These are phyloP conservation scores for Pomatorhinus ruficollis DNA, from an alignment of 2,113 vertebrate genomes.

Conservation along the genomic window DNA sequence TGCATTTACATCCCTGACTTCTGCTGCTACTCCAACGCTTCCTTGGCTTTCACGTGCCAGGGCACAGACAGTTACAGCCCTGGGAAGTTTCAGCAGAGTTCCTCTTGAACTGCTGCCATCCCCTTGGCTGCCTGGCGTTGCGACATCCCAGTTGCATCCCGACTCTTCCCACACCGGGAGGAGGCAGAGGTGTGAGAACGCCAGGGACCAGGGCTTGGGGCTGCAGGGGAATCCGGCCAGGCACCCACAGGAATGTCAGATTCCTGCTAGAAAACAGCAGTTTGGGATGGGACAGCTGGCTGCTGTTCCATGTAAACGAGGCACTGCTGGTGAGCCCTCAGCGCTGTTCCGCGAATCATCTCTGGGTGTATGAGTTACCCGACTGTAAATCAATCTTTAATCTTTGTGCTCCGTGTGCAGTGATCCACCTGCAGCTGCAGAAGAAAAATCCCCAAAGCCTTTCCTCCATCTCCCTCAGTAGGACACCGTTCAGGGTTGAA, in stretches of 20 bases:
- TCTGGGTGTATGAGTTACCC: background rate
- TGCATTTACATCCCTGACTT: background rate
- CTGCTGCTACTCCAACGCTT: background rate
- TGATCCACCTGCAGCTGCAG: background rate
- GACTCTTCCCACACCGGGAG: background rate
- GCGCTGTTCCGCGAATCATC: background rate
- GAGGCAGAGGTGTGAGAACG: background rate
- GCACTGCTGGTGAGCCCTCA: background rate
- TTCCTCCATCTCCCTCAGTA: background rate
- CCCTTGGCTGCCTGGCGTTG: background rate
- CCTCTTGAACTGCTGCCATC: background rate
- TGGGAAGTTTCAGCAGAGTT: background rate
- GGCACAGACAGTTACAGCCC: background rate
- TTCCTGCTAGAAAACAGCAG: background rate
- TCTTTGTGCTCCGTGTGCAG: background rate
- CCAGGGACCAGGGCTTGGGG: background rate
- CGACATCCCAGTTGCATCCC: background rate
- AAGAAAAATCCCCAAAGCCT: background rate
- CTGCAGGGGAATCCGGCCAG: background rate
- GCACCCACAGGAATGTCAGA: background rate
- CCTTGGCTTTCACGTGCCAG: background rate
- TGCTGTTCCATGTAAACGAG: background rate
- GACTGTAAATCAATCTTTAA: background rate
- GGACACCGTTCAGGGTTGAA: background rate
- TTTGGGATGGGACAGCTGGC: background rate